Conservation (phyloP, 2,113 vertebrate genomes). For the Enhydra lutris region DNA sequence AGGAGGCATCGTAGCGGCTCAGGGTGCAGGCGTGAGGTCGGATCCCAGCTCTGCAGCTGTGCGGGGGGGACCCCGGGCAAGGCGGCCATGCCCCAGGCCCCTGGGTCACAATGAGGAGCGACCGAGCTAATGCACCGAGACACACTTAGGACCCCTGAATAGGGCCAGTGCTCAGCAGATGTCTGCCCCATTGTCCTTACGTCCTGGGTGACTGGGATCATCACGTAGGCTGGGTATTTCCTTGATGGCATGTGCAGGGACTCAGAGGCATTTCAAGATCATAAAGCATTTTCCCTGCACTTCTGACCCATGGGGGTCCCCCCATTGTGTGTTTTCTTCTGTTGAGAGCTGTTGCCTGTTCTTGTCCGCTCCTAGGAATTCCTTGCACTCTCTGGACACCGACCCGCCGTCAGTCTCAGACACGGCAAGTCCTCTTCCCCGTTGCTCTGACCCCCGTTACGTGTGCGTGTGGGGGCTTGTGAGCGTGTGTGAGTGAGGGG, state of each 20-base stretch:
- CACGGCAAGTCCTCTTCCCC: background rate
- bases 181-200: too few relatives aligned
- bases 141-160: background rate
- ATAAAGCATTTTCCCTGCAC: background rate
- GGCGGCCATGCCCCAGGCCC: background rate
- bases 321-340: background rate
- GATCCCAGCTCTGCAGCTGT: background rate
- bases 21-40: background rate
- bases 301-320: background rate
- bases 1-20: background rate
- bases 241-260: background rate
- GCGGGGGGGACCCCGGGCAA: background rate
- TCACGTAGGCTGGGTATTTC: background rate
- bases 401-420: fast-evolving
- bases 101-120: fast-evolving
- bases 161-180: fast-evolving
- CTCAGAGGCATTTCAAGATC: background rate
- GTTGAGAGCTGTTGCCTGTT: background rate
- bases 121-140: fast-evolving
- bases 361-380: fast-evolving
- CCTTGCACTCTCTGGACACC: fast-evolving
- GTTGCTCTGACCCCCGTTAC: fast-evolving
- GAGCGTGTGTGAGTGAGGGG: background rate
- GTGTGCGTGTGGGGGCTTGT: background rate
- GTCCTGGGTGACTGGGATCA: too few relatives aligned